Base-by-base conservation (phyloP, 2,888 invertebrate species). In the Leptinotarsa rubiginosa region DNA sequence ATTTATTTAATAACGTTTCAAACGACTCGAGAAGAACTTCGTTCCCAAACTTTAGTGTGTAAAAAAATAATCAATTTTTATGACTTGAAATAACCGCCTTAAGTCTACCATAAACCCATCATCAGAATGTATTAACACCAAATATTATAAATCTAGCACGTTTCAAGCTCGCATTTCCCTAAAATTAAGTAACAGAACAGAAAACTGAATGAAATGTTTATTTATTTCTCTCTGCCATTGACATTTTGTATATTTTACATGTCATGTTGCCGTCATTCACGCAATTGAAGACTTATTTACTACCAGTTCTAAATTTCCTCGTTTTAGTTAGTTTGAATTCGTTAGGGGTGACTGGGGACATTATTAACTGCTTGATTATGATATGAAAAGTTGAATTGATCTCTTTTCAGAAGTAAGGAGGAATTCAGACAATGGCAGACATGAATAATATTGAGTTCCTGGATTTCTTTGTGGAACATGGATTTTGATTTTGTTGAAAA, bases 211-310 rank as follows among this genome's bases (percentile, higher is more conserved):
- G 64, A 69, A 49, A 64, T 77, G 78, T 78, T 78, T 78, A 77
- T 78, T 77, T 78, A 73, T 71, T 72, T 62, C 41, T 41, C 78
- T 73, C 72, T 74, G 74, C 62, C 64, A 75, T 77, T 75, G 80
- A 78, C 77, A 77, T 70, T 73, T 72, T 78, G 78, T 80, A 78
- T 80, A 77, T 80, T 80, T 79, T 75, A 66, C 59, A 75, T 75
- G 78, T 80, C 80, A 72, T 74, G 76, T 77, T 72, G 74, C 75
- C 77, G 71, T 75, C 77, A 68, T 78, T 78, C 76, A 70, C 70
- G 76, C 77, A 75, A 78, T 75, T 75, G 75, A 75, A 69, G 75
- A 75, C 72, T 75, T 72, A 75, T 70, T 70, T 65, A 69, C 72
- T 62, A 70, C 52, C 71, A 72, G 67, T 76, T 72, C 72, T 15